Evolutionary conservation across 2,797 vertebrate species (phyloP).

Genomic region (Anas capensis): DNA sequence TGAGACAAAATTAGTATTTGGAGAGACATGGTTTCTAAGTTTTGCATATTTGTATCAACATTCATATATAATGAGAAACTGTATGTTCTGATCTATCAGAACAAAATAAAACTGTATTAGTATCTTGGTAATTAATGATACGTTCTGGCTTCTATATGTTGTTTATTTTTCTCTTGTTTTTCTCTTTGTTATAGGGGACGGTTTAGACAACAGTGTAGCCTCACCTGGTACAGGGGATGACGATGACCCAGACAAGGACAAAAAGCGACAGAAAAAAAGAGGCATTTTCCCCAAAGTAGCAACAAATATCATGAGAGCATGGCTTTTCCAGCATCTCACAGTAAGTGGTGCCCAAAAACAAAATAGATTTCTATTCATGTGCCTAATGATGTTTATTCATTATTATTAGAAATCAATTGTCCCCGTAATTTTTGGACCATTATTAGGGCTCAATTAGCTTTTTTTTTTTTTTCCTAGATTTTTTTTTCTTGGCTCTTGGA

Average conservation of each 20-base stretch:
- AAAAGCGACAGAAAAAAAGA: slow-evolving; percentile 99
- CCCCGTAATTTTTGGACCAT: slow-evolving; percentile 19
- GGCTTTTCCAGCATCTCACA: slow-evolving; percentile 99
- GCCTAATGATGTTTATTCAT: slow-evolving; percentile 53
- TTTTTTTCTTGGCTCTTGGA: slow-evolving; percentile 52
- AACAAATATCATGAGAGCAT: slow-evolving; percentile 99
- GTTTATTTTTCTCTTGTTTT: slow-evolving; percentile 57
- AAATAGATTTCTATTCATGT: slow-evolving; percentile 49
- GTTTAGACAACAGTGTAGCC: slow-evolving; percentile 99
- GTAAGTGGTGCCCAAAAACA: slow-evolving; percentile 84
- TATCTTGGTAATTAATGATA: slow-evolving; percentile 59
- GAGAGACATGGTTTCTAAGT: slow-evolving; percentile 82
- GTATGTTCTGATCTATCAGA: slow-evolving; percentile 77
- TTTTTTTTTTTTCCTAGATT: background rate
- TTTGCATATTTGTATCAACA: slow-evolving; percentile 78
- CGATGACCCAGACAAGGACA: slow-evolving; percentile 98
- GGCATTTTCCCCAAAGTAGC: slow-evolving; percentile 99
- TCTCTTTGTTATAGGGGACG: slow-evolving; percentile 88
- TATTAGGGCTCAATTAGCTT: background rate
- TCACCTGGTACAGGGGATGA: slow-evolving; percentile 98
- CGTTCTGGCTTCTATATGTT: slow-evolving; percentile 30
- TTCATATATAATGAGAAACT: slow-evolving; percentile 73
- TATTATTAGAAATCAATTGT: slow-evolving; percentile 31
- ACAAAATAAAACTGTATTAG: slow-evolving; percentile 68
- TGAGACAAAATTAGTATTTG: slow-evolving; percentile 84